phyloP scores from a whole-genome alignment of 2,113 vertebrate species.

The Spea multiplicata region DNA sequence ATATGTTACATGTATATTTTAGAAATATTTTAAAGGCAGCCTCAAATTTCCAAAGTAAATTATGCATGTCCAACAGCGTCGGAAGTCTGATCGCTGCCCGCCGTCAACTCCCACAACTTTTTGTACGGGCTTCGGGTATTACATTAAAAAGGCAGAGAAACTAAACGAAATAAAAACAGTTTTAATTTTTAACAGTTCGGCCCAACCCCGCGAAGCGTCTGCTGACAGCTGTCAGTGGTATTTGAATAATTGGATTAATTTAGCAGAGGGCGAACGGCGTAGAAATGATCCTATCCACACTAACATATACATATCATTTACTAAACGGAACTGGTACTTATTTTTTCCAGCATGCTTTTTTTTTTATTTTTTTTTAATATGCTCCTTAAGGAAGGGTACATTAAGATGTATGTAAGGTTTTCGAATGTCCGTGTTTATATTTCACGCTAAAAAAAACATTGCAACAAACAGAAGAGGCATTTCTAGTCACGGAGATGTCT shows the following conservation, averaged over 20 bases:
- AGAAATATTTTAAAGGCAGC: slow-evolving; percentile 85
- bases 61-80: slow-evolving; percentile 88
- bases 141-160: slow-evolving; percentile 85
- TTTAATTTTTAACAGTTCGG: slow-evolving; percentile 83
- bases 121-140: slow-evolving; percentile 80
- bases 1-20: slow-evolving; percentile 97
- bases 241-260: slow-evolving; percentile 94
- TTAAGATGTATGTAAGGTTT: slow-evolving; percentile 34
- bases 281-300: slow-evolving; percentile 31
- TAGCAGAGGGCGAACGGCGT: slow-evolving; percentile 70
- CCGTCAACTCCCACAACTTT: slow-evolving; percentile 90
- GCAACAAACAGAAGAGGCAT: slow-evolving; percentile 5
- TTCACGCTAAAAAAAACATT: slow-evolving; percentile 11
- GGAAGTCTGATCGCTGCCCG: slow-evolving; percentile 73
- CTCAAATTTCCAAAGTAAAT: slow-evolving; percentile 83
- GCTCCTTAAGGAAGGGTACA: slow-evolving; percentile 27
- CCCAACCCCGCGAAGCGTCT: slow-evolving; percentile 69
- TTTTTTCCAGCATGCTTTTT: neutral
- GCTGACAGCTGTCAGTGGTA: slow-evolving; percentile 88
- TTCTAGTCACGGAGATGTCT: neutral
- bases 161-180: slow-evolving; percentile 85
- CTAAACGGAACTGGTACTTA: neutral
- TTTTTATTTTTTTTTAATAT: slow-evolving; percentile 1
- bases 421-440: slow-evolving; percentile 19
- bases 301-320: slow-evolving; percentile 38